Evolutionary conservation across 1,140 invertebrate genomes (phyloP), one percentile per base, ranked within the genome.

Genomic region (Zaprionus lachaisei): DNA sequence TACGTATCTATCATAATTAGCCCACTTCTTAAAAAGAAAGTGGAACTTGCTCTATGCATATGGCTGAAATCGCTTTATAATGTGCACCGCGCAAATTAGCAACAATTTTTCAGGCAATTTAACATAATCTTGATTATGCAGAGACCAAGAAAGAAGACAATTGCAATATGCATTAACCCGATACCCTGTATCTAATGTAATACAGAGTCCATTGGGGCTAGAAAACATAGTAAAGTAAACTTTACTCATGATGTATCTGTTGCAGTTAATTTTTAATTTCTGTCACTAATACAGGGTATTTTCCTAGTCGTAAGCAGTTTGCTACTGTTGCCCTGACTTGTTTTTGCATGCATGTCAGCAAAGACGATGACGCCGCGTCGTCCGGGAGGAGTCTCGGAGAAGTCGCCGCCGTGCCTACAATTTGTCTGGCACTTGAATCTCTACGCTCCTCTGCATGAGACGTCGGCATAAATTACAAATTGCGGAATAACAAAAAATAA

Each of bases 21-120:
- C 85, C 81, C 74, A 72, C 75, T 79, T 89, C 49, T 75, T 61
- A 54, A 14, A 56, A 70, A 81, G 85, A 87, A 87, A 89, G 85
- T 87, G 84, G 84, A 89, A 80, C 85, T 89, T 80, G 77, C 79
- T 71, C 83, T 80, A 76, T 60, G 71, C 83, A 87, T 80, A 78
- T 84, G 75, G 62, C 55, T 77, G 74, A 73, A 84, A 87, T 90
- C 69, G 84, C 75, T 90, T 90, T 87, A 84, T 91, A 90, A 90
- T 90, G 85, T 78, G 72, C 81, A 78, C 9, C 47, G 62, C 56
- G 75, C 66, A 83, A 87, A 91, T 91, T 91, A 91, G 83, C 81
- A 91, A 91, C 87, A 91, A 84, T 91, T 91, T 91, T 83, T 71
- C 87, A 82, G 74, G 64, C 87, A 91, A 91, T 91, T 91, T 87